These are phyloP conservation scores for Neosilurus mollespiculum DNA, from an alignment of 2,797 vertebrate genomes.

Conservation along the genomic window DNA sequence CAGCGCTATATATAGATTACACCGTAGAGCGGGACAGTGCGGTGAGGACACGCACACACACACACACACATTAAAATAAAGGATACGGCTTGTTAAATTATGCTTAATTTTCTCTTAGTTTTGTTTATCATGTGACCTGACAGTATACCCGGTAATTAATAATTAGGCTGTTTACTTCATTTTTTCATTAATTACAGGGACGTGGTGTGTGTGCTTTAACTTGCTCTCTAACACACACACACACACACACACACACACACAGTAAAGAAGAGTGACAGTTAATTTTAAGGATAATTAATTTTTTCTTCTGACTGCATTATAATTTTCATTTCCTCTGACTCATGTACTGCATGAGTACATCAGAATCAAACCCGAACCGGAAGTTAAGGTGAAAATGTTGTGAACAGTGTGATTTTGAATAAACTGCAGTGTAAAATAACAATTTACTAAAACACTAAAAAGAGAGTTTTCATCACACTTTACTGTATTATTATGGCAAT, in stretches of 20 bases:
- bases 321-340: too few relatives aligned
- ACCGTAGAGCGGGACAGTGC: slow-evolving; percentile 60
- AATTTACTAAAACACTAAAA: background rate
- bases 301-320: too few relatives aligned
- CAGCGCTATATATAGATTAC: slow-evolving; percentile 84
- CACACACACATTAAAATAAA: background rate
- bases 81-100: background rate
- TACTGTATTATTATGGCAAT: too few relatives aligned
- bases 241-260: background rate
- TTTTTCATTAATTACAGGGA: background rate
- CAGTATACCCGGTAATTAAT: background rate
- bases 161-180: background rate
- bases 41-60: slow-evolving; percentile 64
- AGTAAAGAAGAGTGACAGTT: background rate
- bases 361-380: too few relatives aligned
- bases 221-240: background rate
- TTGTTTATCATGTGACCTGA: too few relatives aligned
- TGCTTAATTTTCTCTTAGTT: background rate
- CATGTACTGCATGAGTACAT: too few relatives aligned
- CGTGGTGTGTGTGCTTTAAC: background rate
- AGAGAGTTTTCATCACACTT: too few relatives aligned
- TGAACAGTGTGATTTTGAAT: too few relatives aligned
- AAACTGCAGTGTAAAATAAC: background rate
- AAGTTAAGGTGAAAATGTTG: background rate
- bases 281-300: background rate